Base-by-base conservation (phyloP, 2,113 vertebrate species). In the Cyanocitta stelleri region DNA sequence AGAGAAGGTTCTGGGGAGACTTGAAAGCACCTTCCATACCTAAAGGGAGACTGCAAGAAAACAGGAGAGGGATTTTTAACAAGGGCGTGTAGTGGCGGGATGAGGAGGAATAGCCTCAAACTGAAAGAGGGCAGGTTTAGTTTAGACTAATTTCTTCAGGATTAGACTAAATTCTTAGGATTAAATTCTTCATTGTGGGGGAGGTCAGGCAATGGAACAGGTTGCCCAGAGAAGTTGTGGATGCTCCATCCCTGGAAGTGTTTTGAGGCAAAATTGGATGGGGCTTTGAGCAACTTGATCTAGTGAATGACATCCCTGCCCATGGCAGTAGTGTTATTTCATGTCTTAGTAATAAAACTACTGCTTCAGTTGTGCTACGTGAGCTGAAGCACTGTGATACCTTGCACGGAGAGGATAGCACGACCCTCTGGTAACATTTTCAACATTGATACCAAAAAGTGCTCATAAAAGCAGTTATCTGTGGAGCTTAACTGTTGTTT, bases 351-450 rank as follows among this genome's bases (percentile, higher is more conserved):
- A 63, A 69, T 35, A 58, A 82, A 82, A 63, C 41, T 81, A 37
- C 48, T 44, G 72, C 77, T 90, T 80, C 68, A 75, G 56, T 59
- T 52, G 10, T 29, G 63, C 73, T 88, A 33, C 2, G 0, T 85
- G 92, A 97, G 90, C 92, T 96, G 93, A 96, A 96, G 90, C 63
- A 56, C 44, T 88, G 48, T 54, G 61, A 61, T 44, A 27, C 16
- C 22, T 71, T 86, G 52, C 6, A 7, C 16, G 37, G 52, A 90
- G 43, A 92, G 27, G 24, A 90, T 14, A 94, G 54, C 23, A 89
- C 58, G 85, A 91, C 91, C 93, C 78, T 95, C 81, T 86, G 68
- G 95, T 96, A 96, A 92, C 88, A 92, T 94, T 90, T 94, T 74
- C 83, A 82, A 72, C 68, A 54, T 13, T 49, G 75, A 75, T 63